Percentiles rank a stretch among this genome's conserved stretches.
These are phyloP conservation scores for Ivindomyrus marchei DNA, from an alignment of 2,113 vertebrate species.

Conservation along the genomic window DNA sequence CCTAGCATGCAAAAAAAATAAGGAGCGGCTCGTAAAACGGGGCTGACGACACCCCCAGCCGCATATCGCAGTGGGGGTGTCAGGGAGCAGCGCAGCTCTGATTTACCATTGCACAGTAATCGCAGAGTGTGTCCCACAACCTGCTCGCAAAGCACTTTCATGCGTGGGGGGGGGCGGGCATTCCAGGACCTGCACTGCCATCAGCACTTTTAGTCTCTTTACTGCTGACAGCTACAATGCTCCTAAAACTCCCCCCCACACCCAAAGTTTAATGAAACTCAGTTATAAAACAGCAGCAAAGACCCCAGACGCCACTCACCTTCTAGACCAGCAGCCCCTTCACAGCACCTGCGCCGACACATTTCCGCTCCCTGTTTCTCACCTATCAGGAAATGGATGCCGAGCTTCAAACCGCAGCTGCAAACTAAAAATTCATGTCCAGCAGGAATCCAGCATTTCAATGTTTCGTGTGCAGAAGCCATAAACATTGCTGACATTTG, in stretches of 20 bases:
- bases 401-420: background rate
- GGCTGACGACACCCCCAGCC: background rate
- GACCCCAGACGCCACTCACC: background rate
- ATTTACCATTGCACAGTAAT: background rate
- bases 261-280: background rate
- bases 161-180: background rate
- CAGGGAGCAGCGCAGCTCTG: background rate
- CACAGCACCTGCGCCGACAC: background rate
- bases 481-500: background rate
- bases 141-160: background rate
- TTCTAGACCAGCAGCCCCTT: background rate
- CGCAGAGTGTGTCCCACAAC: background rate
- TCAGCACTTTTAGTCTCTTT: conserved; percentile 11
- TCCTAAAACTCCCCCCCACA: background rate
- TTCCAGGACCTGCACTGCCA: background rate
- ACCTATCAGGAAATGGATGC: background rate
- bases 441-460: background rate
- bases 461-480: background rate
- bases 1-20: background rate
- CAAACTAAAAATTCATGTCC: background rate
- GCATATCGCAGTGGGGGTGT: background rate
- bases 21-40: background rate
- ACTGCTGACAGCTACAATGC: conserved; percentile 14
- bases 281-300: conserved; percentile 1
- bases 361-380: background rate